Conservation (phyloP, 2,797 vertebrate genomes). For the Muraenolepis orangiensis region DNA sequence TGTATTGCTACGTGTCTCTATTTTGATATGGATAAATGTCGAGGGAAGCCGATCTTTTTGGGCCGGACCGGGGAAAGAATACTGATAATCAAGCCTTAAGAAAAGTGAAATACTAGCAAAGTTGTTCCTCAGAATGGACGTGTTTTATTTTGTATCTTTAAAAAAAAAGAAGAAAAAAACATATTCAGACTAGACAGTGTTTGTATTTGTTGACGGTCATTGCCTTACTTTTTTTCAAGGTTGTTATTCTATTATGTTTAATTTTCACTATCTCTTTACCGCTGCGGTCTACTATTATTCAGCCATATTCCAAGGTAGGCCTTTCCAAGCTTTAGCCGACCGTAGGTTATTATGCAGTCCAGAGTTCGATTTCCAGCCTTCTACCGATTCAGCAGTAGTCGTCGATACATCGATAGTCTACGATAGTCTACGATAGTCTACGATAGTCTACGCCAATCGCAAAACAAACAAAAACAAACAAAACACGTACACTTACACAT, state of each 20-base stretch:
- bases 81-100: constrained; percentile 77
- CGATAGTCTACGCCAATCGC: background rate
- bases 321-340: constrained; percentile 68
- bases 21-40: constrained; percentile 51
- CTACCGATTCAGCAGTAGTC: too few species aligned
- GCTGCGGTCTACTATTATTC: constrained; percentile 67
- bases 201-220: constrained; percentile 72
- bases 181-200: constrained; percentile 65
- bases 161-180: constrained; percentile 36
- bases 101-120: constrained; percentile 66
- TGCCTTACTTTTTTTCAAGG: constrained; percentile 56
- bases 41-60: constrained; percentile 76
- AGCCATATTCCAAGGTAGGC: constrained; percentile 72
- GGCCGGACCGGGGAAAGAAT: constrained; percentile 84
- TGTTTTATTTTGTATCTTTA: constrained; percentile 69
- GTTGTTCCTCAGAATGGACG: constrained; percentile 66
- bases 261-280: constrained; percentile 36
- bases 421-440: too few species aligned
- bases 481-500: background rate
- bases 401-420: too few species aligned
- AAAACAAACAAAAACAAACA: too few species aligned
- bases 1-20: constrained; percentile 63
- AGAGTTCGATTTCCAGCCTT: constrained; percentile 24
- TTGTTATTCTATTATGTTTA: constrained; percentile 42
- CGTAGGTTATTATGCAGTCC: constrained; percentile 60